Evolutionary conservation across 2,797 vertebrate genomes (phyloP).

Genomic region (Sparus aurata): DNA sequence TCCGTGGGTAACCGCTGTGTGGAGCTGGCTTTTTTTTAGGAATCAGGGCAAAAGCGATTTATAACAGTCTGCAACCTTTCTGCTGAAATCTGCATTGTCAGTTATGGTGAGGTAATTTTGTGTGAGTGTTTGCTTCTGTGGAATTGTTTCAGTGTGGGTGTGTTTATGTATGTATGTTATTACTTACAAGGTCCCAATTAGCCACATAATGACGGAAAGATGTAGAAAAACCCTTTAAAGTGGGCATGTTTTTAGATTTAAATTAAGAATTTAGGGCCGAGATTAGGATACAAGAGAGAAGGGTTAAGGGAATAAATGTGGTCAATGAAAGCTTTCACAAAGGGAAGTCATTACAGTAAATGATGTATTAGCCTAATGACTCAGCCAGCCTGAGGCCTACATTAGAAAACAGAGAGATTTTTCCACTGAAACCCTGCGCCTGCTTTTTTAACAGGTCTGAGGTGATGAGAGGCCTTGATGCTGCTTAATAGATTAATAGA

Average conservation of each 20-base stretch:
- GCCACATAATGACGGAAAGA: not conserved
- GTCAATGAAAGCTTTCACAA: conserved; percentile 32
- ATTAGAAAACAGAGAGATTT: conserved; percentile 22
- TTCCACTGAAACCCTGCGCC: conserved; percentile 35
- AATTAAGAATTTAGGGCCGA: not conserved
- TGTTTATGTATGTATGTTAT: not conserved
- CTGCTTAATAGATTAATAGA: conserved; percentile 61
- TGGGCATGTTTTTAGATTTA: not conserved
- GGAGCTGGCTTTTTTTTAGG: not conserved
- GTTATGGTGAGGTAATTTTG: conserved; percentile 8
- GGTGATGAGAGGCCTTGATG: conserved; percentile 51
- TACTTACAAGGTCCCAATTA: conserved; percentile 7
- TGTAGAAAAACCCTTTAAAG: not conserved
- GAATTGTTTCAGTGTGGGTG: not conserved
- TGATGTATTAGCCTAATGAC: conserved; percentile 49
- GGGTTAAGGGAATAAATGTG: conserved; percentile 17
- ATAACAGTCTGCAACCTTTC: not conserved
- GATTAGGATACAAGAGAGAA: not conserved
- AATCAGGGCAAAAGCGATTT: conserved; percentile 24
- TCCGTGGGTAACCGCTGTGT: not conserved
- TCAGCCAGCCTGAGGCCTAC: conserved; percentile 22
- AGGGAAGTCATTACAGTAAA: conserved; percentile 48
- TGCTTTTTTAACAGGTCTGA: conserved; percentile 47
- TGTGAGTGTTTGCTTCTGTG: conserved; percentile 6
- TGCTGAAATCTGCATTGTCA: not conserved